phyloP scores from a whole-genome alignment of 92 coral and sea anemone species.

The Palythoa grandis region DNA sequence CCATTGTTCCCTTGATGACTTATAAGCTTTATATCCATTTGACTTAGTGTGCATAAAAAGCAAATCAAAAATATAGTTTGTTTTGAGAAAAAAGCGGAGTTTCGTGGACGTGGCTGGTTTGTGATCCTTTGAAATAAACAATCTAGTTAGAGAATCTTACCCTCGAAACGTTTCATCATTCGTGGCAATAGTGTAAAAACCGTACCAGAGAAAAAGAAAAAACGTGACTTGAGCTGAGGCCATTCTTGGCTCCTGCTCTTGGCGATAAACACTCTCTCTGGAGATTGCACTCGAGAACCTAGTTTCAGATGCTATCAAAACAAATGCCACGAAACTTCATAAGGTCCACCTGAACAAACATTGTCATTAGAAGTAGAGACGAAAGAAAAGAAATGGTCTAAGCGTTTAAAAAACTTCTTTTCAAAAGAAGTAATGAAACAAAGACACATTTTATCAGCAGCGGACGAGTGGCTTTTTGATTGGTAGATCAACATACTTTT shows the following conservation, averaged over 20 bases:
- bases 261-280: neutral
- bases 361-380: neutral
- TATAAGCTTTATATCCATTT: too few relatives aligned
- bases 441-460: neutral
- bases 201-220: neutral
- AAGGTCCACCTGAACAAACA: neutral
- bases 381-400: neutral
- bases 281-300: neutral
- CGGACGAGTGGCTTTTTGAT: neutral
- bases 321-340: neutral
- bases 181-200: neutral
- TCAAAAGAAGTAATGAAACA: neutral
- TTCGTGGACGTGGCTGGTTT: too few relatives aligned
- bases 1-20: too few relatives aligned
- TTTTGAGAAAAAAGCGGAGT: too few relatives aligned
- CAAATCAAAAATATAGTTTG: too few relatives aligned
- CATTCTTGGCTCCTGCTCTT: neutral
- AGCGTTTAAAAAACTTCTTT: neutral
- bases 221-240: neutral
- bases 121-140: too few relatives aligned
- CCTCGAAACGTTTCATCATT: neutral
- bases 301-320: neutral
- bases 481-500: neutral
- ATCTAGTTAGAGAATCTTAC: neutral
- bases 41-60: too few relatives aligned